phyloP scores from a whole-genome alignment of 2,113 vertebrate genomes.

The Ceuthmochares aereus region DNA sequence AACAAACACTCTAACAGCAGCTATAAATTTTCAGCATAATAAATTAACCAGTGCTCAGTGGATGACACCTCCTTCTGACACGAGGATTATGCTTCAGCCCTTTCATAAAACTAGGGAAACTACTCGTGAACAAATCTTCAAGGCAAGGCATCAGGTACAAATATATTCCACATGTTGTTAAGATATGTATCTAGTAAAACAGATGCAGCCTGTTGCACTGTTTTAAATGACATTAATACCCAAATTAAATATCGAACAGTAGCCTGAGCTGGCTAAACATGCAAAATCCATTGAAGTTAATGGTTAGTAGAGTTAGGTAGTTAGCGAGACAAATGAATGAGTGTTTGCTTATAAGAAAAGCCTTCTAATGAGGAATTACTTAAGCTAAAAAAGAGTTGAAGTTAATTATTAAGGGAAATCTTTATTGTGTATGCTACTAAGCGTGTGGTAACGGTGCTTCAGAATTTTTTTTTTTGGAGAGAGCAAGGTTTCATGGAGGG shows the following conservation, averaged over 20 bases:
- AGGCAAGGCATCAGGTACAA: neutral
- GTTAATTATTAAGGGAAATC: neutral
- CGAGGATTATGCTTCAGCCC: neutral
- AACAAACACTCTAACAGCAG: neutral
- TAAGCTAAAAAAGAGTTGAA: neutral
- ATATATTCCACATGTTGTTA: neutral
- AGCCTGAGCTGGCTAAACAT: neutral
- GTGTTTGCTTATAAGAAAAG: neutral
- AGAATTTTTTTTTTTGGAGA: neutral
- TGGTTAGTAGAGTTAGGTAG: neutral
- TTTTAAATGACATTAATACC: neutral
- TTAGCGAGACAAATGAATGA: neutral
- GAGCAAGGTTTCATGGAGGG: neutral
- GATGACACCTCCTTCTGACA: neutral
- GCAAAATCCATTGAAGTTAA: constrained; percentile 5
- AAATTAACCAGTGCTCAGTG: neutral
- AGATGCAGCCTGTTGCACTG: neutral
- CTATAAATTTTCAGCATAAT: neutral
- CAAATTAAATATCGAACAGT: neutral
- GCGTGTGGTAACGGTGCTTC: neutral
- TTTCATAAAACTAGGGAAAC: neutral
- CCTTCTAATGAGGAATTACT: neutral
- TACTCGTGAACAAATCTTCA: neutral
- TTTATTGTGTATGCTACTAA: neutral
- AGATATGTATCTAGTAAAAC: neutral